These are phyloP conservation scores for Eledone cirrhosa DNA, from an alignment of 2,888 invertebrate species.

Conservation along the genomic window DNA sequence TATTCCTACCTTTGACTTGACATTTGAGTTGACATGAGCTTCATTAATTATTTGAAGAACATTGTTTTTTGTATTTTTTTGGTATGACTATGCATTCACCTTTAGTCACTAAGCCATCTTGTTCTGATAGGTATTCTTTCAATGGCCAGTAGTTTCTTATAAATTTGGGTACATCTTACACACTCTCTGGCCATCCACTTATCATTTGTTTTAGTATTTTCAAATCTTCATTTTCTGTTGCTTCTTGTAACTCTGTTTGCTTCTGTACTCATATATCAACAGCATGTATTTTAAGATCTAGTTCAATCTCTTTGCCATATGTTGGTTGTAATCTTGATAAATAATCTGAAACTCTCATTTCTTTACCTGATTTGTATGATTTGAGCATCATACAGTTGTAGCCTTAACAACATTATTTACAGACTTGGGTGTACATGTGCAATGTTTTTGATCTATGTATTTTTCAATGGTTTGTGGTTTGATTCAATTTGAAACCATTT, in stretches of 20 bases:
- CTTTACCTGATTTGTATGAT: background rate
- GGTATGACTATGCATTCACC: background rate
- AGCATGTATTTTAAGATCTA: background rate
- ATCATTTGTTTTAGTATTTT: background rate
- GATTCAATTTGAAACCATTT: background rate
- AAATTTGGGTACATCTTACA: no score
- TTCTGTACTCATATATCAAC: background rate
- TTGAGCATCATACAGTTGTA: no score
- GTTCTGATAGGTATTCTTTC: no score
- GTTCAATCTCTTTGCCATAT: background rate
- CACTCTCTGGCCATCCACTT: no score
- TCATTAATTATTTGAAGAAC: no score
- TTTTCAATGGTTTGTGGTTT: background rate
- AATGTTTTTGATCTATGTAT: background rate
- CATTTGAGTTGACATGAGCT: no score
- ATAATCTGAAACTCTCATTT: background rate
- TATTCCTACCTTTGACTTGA: background rate
- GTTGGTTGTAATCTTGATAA: background rate
- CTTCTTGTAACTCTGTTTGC: background rate
- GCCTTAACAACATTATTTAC: background rate
- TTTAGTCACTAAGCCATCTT: background rate
- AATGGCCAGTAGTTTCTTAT: no score
- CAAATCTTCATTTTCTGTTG: background rate
- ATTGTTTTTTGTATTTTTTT: background rate
- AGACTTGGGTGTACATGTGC: background rate